Evolutionary conservation across 2,797 vertebrate species (phyloP), one percentile per base, ranked within the genome.

Genomic region (Onychomys arenicola): DNA sequence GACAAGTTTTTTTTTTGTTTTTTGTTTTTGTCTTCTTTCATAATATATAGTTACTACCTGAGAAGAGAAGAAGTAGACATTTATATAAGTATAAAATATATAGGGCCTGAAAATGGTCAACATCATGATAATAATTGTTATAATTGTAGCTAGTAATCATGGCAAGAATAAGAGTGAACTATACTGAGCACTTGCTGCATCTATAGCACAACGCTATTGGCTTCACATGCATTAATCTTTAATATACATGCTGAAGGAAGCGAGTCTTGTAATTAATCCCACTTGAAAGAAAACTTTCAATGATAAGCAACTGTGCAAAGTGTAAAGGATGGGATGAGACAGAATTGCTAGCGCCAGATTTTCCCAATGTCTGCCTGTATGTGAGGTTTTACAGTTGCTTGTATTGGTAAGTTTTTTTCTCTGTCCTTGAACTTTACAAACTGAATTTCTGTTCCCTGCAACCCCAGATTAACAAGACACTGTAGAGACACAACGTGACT

Each of bases 341-440:
- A 43, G 71, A 46, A 14, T 27, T 59, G 21, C 63, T 43, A 11
- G 13, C 46, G 81, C 7, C 85, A 76, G 29, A 34, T 86, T 89
- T 94, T 89, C 34, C 40, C 43, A 29, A 89, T 37, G 61, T 16
- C 29, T 6, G 43, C 8, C 34, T 93, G 5, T 78, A 37, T 71
- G 78, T 57, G 29, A 67, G 32, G 4, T 14, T 14, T 17, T 29
- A 67, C 0, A 75, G 23, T 21, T 83, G 34, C 14, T 84, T 59
- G 52, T 6, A n/a, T 89, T 77, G 27, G 61, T 87, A 17, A 27
- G 11, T n/a, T n/a, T n/a, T n/a, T 86, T 14, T 34, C 10, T 37
- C 75, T 71, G 8, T 78, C 37, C 12, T 87, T 90, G 34, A 77
- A 81, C n/a, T 92, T 94, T 71, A 37, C n/a, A 77, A 81, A 81